Conservation (phyloP, 53 echinoderm and acorn worm species). For the Hippasteria phrygiana region DNA sequence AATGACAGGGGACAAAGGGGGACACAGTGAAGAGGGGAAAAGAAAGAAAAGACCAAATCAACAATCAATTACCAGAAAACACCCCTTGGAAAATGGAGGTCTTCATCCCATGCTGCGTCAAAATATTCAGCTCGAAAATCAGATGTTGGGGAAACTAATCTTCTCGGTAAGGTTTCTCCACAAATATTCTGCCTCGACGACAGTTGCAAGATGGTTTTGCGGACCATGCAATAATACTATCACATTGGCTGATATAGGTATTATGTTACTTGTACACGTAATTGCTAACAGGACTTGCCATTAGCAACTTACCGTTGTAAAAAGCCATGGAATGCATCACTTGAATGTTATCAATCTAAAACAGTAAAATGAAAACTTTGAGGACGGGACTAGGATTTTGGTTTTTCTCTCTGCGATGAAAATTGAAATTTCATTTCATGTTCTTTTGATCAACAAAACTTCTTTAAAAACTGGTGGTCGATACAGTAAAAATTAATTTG, state of each 20-base stretch:
- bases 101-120: background rate
- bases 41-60: constrained; percentile 71
- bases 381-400: constrained; percentile 37
- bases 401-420: background rate
- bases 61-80: constrained; percentile 60
- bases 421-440: background rate
- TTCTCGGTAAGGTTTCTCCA: background rate
- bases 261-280: constrained; percentile 37
- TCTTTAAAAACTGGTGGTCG: no score
- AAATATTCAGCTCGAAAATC: background rate
- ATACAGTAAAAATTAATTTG: no score
- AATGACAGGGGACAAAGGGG: constrained; percentile 62
- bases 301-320: constrained; percentile 65
- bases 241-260: no score
- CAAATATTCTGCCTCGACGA: background rate
- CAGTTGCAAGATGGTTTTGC: background rate
- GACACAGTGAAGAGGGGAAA: constrained; percentile 35
- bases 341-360: constrained; percentile 67
- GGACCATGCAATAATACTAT: constrained; percentile 49
- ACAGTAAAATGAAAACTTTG: constrained; percentile 70
- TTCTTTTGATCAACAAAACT: background rate
- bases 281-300: constrained; percentile 64
- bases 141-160: background rate
- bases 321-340: constrained; percentile 58
- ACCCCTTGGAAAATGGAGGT: constrained; percentile 7